Percentiles rank a stretch among this genome's conserved stretches.
These are phyloP conservation scores for Lymantria dispar DNA, from an alignment of 2,888 invertebrate species.

Conservation along the genomic window DNA sequence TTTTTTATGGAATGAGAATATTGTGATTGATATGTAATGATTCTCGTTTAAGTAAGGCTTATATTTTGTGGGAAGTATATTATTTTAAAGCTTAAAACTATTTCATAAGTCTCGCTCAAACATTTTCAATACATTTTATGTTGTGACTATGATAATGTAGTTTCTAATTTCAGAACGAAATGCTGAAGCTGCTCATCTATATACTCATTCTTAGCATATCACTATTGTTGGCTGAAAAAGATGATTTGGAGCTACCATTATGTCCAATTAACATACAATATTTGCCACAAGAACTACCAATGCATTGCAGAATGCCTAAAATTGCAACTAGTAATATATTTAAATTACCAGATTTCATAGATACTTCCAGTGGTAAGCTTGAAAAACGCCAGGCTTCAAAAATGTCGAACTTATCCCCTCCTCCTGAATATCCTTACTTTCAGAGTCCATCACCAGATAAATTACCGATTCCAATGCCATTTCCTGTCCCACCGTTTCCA, in stretches of 20 bases:
- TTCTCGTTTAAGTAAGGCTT: no score
- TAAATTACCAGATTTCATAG: constrained; percentile 6
- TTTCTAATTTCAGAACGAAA: constrained; percentile 40
- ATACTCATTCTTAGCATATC: constrained; percentile 30
- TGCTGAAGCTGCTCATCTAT: constrained; percentile 30
- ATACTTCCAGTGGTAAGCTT: constrained; percentile 9
- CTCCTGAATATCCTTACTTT: constrained; percentile 12
- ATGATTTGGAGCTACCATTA: constrained; percentile 52
- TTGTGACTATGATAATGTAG: background rate
- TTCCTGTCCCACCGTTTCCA: constrained; percentile 36
- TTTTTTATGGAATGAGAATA: no score
- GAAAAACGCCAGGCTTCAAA: background rate
- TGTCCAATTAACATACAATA: constrained; percentile 62
- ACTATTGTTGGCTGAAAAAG: constrained; percentile 31
- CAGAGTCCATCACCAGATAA: constrained; percentile 34
- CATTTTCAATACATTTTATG: no score
- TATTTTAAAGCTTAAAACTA: no score
- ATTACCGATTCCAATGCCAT: constrained; percentile 32
- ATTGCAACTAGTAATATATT: constrained; percentile 20
- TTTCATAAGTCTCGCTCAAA: no score
- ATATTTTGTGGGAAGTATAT: no score
- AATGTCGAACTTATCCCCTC: constrained; percentile 13
- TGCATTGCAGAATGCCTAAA: constrained; percentile 71
- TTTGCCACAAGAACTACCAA: constrained; percentile 67
- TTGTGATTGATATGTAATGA: no score